Conservation (phyloP, 2,797 vertebrate species). For the Bradypodion pumilum region DNA sequence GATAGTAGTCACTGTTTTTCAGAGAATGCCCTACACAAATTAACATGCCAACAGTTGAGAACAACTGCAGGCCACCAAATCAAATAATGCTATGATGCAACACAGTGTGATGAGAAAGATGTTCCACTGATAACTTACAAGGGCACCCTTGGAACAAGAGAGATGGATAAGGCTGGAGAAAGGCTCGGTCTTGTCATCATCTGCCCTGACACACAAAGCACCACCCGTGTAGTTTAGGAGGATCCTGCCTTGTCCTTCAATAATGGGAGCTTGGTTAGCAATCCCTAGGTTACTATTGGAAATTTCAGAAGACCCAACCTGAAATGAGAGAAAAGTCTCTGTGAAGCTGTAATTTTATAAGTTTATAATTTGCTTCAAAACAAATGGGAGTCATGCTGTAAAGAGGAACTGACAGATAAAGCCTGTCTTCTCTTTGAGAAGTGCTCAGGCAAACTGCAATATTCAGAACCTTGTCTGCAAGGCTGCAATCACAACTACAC, state of each 20-base stretch:
- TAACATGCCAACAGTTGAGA: background rate
- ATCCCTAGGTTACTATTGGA: constrained; percentile 90
- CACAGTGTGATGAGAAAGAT: background rate
- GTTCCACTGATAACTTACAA: constrained; percentile 74
- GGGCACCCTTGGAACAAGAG: constrained; percentile 79
- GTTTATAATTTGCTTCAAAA: accelerated
- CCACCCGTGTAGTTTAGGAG: constrained; percentile 89
- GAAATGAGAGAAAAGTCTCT: constrained; percentile 35
- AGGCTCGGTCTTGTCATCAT: constrained; percentile 64
- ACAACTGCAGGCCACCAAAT: background rate
- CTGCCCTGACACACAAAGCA: constrained; percentile 78
- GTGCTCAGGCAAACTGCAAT: background rate
- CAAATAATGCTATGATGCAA: background rate
- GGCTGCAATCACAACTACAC: background rate
- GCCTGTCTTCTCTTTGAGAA: background rate
- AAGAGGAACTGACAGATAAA: background rate
- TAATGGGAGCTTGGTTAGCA: constrained; percentile 80
- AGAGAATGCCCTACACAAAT: too few relatives aligned
- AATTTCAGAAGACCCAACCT: constrained; percentile 78
- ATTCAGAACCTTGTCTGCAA: background rate
- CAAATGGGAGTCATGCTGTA: background rate
- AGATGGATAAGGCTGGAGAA: constrained; percentile 89
- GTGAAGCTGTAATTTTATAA: too few relatives aligned
- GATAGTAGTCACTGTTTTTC: too few relatives aligned
- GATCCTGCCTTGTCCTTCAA: constrained; percentile 81